Percentiles rank a stretch among this genome's conserved stretches.
These are phyloP conservation scores for Platichthys flesus DNA, from an alignment of 2,113 vertebrate genomes.

Conservation along the genomic window DNA sequence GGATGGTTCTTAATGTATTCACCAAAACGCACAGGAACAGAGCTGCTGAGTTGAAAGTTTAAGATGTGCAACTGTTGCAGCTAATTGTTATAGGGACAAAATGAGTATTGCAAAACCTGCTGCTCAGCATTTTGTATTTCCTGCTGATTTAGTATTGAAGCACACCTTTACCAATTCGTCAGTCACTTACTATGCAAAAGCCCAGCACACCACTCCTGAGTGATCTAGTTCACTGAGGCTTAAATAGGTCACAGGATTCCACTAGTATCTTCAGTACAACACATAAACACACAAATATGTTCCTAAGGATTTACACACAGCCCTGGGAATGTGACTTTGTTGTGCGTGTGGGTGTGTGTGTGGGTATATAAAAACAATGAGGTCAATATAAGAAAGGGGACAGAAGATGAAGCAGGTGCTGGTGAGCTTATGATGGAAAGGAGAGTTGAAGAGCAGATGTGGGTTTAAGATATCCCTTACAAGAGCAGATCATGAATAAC, in stretches of 20 bases:
- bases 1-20: neutral
- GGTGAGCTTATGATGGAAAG: too few relatives aligned
- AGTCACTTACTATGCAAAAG: neutral
- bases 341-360: neutral
- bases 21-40: neutral
- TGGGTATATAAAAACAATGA: too few relatives aligned
- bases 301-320: conserved; percentile 1
- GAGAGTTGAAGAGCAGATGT: too few relatives aligned
- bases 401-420: neutral
- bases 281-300: neutral
- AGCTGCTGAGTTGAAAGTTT: neutral
- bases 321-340: neutral
- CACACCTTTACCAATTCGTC: conserved; percentile 11
- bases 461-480: too few relatives aligned
- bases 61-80: conserved; percentile 4
- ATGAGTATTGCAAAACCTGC: neutral
- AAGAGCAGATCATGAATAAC: too few relatives aligned
- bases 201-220: neutral
- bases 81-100: neutral
- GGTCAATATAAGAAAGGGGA: neutral
- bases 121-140: conserved; percentile 16
- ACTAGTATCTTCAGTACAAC: conserved; percentile 1
- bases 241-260: conserved; percentile 50
- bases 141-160: conserved; percentile 6
- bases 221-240: conserved; percentile 30